These are phyloP conservation scores for Molossus molossus DNA, from an alignment of 2,797 vertebrate genomes.

Conservation along the genomic window DNA sequence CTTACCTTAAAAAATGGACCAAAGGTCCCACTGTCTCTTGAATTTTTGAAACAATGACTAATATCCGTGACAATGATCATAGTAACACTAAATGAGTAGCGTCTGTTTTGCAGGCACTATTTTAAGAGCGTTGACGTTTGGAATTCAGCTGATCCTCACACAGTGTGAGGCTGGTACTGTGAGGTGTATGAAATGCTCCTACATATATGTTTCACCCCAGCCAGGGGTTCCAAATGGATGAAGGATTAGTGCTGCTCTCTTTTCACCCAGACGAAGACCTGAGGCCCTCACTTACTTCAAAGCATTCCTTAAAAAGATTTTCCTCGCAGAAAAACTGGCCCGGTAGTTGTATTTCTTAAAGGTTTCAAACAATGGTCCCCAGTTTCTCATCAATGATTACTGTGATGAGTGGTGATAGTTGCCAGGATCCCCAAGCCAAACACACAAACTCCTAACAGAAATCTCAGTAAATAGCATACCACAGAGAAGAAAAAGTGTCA, in stretches of 20 bases:
- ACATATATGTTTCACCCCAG: neutral
- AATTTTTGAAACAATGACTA: slow-evolving; percentile 9
- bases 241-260: neutral
- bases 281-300: neutral
- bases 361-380: neutral
- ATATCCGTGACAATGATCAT: neutral
- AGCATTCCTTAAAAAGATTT: slow-evolving; percentile 1
- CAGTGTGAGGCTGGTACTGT: neutral
- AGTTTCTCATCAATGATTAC: neutral
- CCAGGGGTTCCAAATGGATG: neutral
- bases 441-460: neutral
- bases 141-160: neutral
- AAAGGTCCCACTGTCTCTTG: neutral
- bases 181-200: neutral
- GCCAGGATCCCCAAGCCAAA: neutral
- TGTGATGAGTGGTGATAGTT: neutral
- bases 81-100: neutral
- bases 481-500: neutral
- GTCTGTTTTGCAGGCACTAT: neutral
- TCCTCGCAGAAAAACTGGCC: neutral
- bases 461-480: neutral
- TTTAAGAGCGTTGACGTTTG: neutral
- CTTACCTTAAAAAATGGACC: neutral
- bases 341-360: neutral
- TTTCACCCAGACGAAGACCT: neutral